phyloP scores from a whole-genome alignment of 2,113 vertebrate genomes.

The Nibea albiflora region DNA sequence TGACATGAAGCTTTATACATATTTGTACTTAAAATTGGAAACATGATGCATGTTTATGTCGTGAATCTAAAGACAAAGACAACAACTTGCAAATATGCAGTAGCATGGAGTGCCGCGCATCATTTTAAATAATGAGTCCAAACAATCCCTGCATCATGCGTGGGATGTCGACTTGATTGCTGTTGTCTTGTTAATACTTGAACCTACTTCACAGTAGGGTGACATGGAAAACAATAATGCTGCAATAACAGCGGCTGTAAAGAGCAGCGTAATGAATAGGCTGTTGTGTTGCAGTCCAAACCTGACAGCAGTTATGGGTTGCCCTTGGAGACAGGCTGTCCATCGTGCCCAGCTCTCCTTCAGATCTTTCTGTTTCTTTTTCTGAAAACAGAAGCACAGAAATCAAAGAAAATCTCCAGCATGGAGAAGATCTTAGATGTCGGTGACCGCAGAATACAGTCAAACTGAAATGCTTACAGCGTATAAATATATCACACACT shows the following conservation, averaged over 20 bases:
- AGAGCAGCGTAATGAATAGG: constrained; percentile 53
- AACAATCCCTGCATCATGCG: constrained; percentile 22
- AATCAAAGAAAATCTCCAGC: constrained; percentile 36
- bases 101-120: neutral
- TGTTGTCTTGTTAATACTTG: constrained; percentile 33
- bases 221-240: constrained; percentile 50
- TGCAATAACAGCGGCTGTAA: constrained; percentile 45
- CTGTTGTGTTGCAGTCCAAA: constrained; percentile 67
- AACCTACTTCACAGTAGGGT: constrained; percentile 33
- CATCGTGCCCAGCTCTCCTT: constrained; percentile 83
- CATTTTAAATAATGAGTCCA: constrained; percentile 16
- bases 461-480: neutral
- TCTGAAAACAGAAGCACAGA: constrained; percentile 70
- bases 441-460: neutral
- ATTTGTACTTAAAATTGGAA: neutral
- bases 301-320: constrained; percentile 84
- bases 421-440: constrained; percentile 28
- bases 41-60: constrained; percentile 1
- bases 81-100: neutral
- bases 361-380: constrained; percentile 82
- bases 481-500: neutral
- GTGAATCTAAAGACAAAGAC: neutral
- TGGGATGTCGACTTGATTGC: constrained; percentile 32
- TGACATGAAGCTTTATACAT: neutral
- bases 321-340: constrained; percentile 84